phyloP scores from a whole-genome alignment of 2,797 vertebrate genomes.

The Pagetopsis macropterus region DNA sequence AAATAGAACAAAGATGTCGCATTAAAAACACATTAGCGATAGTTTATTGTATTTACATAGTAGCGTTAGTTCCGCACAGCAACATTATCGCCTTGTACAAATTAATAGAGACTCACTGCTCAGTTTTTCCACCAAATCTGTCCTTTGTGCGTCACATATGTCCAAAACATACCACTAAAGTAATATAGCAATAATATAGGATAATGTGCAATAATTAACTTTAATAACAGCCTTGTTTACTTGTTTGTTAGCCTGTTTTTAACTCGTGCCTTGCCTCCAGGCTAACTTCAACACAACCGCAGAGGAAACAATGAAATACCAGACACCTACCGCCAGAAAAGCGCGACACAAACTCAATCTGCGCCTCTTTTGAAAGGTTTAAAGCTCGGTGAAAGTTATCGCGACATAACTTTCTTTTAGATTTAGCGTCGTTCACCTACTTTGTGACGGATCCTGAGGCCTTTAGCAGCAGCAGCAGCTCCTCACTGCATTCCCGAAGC shows the following conservation, averaged over 20 bases:
- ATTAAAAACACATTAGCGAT: not conserved
- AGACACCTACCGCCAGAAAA: constrained; percentile 27
- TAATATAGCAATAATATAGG: constrained; percentile 1
- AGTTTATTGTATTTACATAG: not conserved
- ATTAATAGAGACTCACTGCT: not conserved
- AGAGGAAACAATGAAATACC: constrained; percentile 35
- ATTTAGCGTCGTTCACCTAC: constrained; percentile 74
- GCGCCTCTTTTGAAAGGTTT: not conserved
- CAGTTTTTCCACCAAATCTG: constrained; percentile 19
- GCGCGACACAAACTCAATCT: constrained; percentile 6
- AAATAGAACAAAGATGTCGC: not conserved
- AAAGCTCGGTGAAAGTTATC: constrained; percentile 31
- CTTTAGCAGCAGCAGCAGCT: constrained; percentile 59
- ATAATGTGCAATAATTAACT: constrained; percentile 41
- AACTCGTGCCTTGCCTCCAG: constrained; percentile 60
- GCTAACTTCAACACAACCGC: constrained; percentile 67
- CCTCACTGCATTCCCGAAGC: constrained; percentile 69
- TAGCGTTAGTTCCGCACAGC: not conserved
- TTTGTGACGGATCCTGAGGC: constrained; percentile 80
- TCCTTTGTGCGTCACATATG: constrained; percentile 28
- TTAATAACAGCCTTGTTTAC: constrained; percentile 60
- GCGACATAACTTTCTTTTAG: constrained; percentile 39
- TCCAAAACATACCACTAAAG: constrained; percentile 8
- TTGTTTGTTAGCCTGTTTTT: constrained; percentile 62
- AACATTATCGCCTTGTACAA: constrained; percentile 1